Conservation (phyloP, 2,797 vertebrate genomes). For the Tympanoctomys barrerae region DNA sequence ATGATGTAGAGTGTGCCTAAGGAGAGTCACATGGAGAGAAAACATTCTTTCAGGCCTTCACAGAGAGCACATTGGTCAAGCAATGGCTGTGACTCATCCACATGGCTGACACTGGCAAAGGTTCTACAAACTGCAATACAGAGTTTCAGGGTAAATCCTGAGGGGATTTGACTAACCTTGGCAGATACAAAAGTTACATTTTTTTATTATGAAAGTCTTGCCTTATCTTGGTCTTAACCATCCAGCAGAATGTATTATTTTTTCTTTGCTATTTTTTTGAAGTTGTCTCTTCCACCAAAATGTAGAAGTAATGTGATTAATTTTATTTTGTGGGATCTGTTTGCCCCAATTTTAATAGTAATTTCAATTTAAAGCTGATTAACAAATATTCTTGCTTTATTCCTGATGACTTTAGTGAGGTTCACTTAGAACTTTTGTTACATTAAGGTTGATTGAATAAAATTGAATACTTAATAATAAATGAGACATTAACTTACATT, state of each 20-base stretch:
- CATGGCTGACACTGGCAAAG: too few relatives aligned
- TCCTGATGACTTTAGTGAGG: neutral
- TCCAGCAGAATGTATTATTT: neutral
- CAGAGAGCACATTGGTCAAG: too few relatives aligned
- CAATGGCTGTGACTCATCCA: too few relatives aligned
- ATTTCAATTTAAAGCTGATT: slow-evolving; percentile 48
- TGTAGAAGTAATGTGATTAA: neutral
- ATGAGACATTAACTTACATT: slow-evolving; percentile 53
- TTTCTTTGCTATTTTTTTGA: neutral
- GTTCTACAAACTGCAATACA: too few relatives aligned
- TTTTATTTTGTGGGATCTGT: slow-evolving; percentile 62
- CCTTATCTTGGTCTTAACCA: too few relatives aligned
- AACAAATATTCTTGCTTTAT: neutral
- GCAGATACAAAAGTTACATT: too few relatives aligned
- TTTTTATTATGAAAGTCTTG: too few relatives aligned
- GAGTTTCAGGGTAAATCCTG: too few relatives aligned
- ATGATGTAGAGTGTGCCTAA: too few relatives aligned
- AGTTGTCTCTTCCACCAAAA: neutral
- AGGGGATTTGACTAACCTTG: too few relatives aligned
- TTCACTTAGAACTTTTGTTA: slow-evolving; percentile 55
- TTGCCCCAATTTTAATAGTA: neutral
- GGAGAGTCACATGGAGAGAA: too few relatives aligned
- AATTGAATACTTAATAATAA: slow-evolving; percentile 58
- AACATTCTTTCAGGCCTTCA: too few relatives aligned
- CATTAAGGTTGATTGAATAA: slow-evolving; percentile 8